Conservation (phyloP, 2,888 invertebrate genomes). For the Dasypolia templi region DNA sequence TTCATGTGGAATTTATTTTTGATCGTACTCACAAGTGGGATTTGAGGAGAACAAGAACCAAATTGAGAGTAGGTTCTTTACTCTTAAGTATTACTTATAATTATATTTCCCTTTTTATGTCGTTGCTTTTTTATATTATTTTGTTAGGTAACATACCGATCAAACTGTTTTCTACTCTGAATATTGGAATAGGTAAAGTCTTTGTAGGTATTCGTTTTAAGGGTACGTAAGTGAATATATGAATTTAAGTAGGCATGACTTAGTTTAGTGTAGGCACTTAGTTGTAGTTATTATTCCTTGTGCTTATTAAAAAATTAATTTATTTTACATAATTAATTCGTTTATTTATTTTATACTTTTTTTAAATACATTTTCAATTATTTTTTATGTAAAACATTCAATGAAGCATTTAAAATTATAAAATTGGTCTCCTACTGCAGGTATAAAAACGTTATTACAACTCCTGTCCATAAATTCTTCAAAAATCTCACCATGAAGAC, state of each 20-base stretch:
- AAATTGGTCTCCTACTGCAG: not conserved
- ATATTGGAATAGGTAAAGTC: not conserved
- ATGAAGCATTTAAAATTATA: too few relatives aligned
- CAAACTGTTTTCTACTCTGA: not conserved
- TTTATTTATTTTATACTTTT: too few relatives aligned
- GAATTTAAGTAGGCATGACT: not conserved
- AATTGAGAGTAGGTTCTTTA: conserved; percentile 10
- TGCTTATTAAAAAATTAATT: too few relatives aligned
- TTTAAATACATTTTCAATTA: too few relatives aligned
- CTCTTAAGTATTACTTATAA: not conserved
- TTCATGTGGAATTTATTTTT: not conserved
- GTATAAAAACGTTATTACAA: not conserved
- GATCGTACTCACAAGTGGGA: not conserved
- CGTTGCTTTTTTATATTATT: not conserved
- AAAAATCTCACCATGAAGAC: too few relatives aligned
- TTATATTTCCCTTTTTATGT: not conserved
- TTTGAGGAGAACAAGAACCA: conserved; percentile 1
- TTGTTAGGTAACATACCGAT: too few relatives aligned
- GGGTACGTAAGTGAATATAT: not conserved
- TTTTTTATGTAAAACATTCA: too few relatives aligned
- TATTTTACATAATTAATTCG: too few relatives aligned
- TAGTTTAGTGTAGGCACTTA: not conserved
- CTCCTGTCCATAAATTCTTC: too few relatives aligned
- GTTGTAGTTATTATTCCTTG: too few relatives aligned
- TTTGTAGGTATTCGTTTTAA: not conserved